Percentiles rank a stretch among this genome's conserved stretches.
phyloP scores from a whole-genome alignment of 92 coral and sea anemone genomes.

The Umimayanthus kanabou region DNA sequence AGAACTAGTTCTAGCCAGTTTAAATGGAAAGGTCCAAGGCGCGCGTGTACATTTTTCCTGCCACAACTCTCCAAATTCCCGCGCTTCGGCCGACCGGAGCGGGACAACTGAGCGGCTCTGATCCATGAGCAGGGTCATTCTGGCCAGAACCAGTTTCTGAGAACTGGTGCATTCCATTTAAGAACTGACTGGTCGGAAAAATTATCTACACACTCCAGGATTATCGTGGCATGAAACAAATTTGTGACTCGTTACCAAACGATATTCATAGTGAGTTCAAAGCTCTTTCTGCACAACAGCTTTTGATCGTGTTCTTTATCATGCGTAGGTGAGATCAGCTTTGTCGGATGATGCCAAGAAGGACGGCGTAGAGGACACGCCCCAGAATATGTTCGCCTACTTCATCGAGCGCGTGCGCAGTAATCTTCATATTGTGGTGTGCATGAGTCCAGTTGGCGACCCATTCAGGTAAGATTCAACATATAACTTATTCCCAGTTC shows the following conservation, averaged over 20 bases:
- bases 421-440: constrained; percentile 91
- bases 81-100: too few species aligned
- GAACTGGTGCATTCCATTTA: too few species aligned
- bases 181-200: too few species aligned
- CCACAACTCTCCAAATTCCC: too few species aligned
- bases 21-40: too few species aligned
- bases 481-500: background rate
- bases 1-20: too few species aligned
- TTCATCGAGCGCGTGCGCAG: constrained; percentile 96
- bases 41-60: too few species aligned
- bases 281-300: background rate
- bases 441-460: constrained; percentile 99
- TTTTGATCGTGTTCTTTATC: background rate
- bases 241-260: background rate
- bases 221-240: too few species aligned
- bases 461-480: constrained; percentile 83
- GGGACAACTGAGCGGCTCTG: too few species aligned
- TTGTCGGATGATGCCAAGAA: constrained; percentile 84
- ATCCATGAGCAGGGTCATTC: too few species aligned
- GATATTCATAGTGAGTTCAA: background rate
- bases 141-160: too few species aligned
- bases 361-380: constrained; percentile 89
- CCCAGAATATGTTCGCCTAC: constrained; percentile 90
- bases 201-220: too few species aligned
- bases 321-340: constrained; percentile 80